Evolutionary conservation across 2,113 vertebrate species (phyloP).

Genomic region (Gavialis gangeticus): DNA sequence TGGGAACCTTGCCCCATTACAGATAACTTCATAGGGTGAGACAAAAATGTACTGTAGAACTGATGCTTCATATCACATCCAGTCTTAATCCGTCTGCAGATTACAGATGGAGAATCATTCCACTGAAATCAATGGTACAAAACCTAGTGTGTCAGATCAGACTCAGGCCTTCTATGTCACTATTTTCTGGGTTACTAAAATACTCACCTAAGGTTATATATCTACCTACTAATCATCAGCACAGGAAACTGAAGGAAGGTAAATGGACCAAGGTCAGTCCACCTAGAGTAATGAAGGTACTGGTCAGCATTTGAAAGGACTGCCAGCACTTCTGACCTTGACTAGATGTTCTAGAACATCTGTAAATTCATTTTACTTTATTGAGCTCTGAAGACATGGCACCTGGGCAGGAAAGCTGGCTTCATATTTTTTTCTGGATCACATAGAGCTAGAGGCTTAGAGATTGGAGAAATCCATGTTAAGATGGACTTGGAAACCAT

Average conservation of each 20-base stretch:
- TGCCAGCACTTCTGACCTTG: background rate
- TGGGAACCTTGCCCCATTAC: no score
- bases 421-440: background rate
- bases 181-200: background rate
- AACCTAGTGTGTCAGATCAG: background rate
- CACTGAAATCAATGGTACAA: background rate
- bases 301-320: slow-evolving; percentile 17
- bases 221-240: background rate
- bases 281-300: background rate
- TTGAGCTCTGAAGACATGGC: background rate
- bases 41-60: no score
- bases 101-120: background rate
- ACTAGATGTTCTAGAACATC: background rate
- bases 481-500: slow-evolving; percentile 23
- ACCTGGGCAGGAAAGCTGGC: background rate
- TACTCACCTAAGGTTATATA: background rate
- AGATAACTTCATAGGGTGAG: no score
- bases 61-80: no score
- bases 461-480: background rate
- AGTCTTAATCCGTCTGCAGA: background rate
- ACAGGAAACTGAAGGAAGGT: background rate
- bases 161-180: background rate
- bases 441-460: background rate
- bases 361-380: background rate
- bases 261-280: background rate